A percentile compares a stretch with the other conserved stretches of the same genome.
phyloP scores from a whole-genome alignment of 2,113 vertebrate species.

The Hirundichthys speculiger region DNA sequence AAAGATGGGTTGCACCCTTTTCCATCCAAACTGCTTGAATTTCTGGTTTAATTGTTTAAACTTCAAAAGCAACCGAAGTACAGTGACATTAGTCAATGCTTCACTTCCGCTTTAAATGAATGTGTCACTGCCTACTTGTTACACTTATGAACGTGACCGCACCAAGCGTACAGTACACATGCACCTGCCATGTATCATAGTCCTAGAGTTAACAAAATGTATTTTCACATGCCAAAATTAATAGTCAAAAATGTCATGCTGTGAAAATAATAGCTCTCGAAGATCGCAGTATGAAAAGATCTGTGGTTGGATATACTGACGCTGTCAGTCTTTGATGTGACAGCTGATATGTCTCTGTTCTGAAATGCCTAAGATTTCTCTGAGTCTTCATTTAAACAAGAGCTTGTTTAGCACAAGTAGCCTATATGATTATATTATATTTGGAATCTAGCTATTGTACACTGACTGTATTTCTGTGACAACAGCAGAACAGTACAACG shows the following conservation, averaged over 20 bases:
- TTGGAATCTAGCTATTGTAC: neutral
- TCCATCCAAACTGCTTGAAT: too few species aligned
- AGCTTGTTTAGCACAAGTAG: constrained; percentile 2
- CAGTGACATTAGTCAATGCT: too few species aligned
- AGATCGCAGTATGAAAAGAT: constrained; percentile 36
- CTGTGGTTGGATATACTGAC: constrained; percentile 37
- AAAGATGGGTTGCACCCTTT: too few species aligned
- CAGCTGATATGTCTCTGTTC: constrained; percentile 41
- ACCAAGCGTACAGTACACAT: too few species aligned
- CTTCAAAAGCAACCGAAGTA: too few species aligned
- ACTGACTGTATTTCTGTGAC: neutral
- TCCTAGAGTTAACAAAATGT: too few species aligned
- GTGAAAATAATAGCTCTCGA: constrained; percentile 39
- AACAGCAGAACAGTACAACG: neutral
- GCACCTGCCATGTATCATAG: too few species aligned
- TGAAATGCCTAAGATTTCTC: constrained; percentile 20
- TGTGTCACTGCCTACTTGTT: too few species aligned
- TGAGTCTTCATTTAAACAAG: constrained; percentile 22
- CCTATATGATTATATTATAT: neutral
- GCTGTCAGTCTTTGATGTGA: constrained; percentile 23
- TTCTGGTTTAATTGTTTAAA: too few species aligned
- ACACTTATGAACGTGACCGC: too few species aligned
- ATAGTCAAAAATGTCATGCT: neutral
- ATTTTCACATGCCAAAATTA: too few species aligned
- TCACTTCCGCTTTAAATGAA: too few species aligned